phyloP scores from a whole-genome alignment of 2,888 invertebrate species.

The Morpho achilles region DNA sequence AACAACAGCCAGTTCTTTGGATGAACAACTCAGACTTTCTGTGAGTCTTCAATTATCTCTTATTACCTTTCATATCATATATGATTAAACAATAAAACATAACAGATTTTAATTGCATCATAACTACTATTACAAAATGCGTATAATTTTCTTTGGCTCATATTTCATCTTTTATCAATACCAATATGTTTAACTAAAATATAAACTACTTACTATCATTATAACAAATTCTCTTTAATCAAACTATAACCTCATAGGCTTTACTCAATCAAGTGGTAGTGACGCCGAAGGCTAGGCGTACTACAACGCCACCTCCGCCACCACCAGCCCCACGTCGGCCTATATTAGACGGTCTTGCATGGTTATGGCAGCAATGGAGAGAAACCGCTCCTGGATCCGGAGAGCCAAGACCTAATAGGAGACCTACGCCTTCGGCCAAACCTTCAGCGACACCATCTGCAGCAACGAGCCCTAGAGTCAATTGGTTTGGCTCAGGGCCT shows the following conservation, averaged over 20 bases:
- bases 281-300: conserved; percentile 68
- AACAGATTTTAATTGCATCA: background rate
- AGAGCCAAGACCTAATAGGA: conserved; percentile 42
- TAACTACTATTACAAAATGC: too few species aligned
- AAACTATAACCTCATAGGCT: conserved; percentile 72
- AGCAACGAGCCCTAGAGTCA: conserved; percentile 54
- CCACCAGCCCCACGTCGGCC: conserved; percentile 72
- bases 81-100: background rate
- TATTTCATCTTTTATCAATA: background rate
- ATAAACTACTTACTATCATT: background rate
- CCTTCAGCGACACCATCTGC: conserved; percentile 46
- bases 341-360: conserved; percentile 75
- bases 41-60: conserved; percentile 60
- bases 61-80: background rate
- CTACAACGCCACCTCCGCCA: conserved; percentile 59
- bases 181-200: background rate
- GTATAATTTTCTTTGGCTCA: background rate
- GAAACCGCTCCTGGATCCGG: conserved; percentile 67
- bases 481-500: conserved; percentile 73
- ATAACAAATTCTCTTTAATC: conserved; percentile 16
- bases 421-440: conserved; percentile 45
- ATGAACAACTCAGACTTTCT: conserved; percentile 77
- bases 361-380: conserved; percentile 80
- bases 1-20: conserved; percentile 81
- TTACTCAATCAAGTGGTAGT: conserved; percentile 80